phyloP scores from a whole-genome alignment of 2,113 vertebrate genomes.

The Anser cygnoides region DNA sequence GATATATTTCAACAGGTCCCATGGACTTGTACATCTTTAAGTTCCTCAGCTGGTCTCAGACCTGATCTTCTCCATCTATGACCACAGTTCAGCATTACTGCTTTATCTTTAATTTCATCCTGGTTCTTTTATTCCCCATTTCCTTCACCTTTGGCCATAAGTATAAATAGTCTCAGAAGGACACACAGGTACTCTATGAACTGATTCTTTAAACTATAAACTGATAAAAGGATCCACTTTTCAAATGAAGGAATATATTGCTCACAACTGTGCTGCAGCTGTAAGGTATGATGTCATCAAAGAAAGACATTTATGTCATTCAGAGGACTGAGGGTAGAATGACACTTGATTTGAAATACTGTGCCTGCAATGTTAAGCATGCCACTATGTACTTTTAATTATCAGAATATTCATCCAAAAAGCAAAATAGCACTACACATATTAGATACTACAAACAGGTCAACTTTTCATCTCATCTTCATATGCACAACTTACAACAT shows the following conservation, averaged over 20 bases:
- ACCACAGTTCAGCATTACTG: neutral
- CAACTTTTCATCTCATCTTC: neutral
- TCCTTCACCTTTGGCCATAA: neutral
- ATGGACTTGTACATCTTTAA: too few relatives aligned
- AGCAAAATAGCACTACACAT: neutral
- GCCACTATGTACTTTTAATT: neutral
- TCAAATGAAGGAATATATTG: neutral
- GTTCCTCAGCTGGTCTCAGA: too few relatives aligned
- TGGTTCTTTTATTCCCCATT: fast-evolving
- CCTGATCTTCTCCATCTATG: neutral
- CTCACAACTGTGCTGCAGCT: neutral
- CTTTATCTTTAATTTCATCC: neutral
- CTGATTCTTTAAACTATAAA: neutral
- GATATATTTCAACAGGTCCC: too few relatives aligned
- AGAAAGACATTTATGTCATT: neutral
- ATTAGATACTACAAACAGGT: neutral
- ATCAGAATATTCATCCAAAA: neutral
- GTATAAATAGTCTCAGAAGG: neutral
- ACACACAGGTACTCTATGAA: neutral
- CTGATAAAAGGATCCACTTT: neutral
- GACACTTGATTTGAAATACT: neutral
- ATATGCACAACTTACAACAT: neutral
- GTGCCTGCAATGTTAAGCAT: neutral
- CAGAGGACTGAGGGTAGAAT: neutral
- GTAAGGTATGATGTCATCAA: neutral